Evolutionary conservation across 1,140 invertebrate species (phyloP).

Genomic region (Chrysopa pallens): DNA sequence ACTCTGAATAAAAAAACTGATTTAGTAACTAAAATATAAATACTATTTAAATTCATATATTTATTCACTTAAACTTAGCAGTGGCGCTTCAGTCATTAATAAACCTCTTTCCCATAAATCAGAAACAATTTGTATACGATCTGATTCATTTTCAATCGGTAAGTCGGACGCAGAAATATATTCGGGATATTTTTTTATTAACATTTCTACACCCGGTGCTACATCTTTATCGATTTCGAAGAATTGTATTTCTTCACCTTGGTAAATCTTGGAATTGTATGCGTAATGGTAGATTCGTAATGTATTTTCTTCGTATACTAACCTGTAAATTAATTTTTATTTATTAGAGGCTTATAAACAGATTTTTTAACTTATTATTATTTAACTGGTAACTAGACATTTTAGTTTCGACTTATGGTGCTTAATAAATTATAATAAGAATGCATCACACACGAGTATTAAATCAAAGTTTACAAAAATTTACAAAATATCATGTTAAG

Average conservation of each 20-base stretch:
- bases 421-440: too few relatives aligned
- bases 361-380: too few relatives aligned
- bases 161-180: conserved; percentile 54
- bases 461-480: too few relatives aligned
- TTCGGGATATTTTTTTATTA: conserved; percentile 58
- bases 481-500: too few relatives aligned
- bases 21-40: too few relatives aligned
- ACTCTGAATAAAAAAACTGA: too few relatives aligned
- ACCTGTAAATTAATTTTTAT: conserved; percentile 21
- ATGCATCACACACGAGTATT: too few relatives aligned
- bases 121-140: conserved; percentile 38
- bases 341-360: background rate
- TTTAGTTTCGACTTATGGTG: too few relatives aligned
- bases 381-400: too few relatives aligned
- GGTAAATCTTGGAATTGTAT: conserved; percentile 72
- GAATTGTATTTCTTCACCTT: conserved; percentile 59
- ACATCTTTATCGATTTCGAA: conserved; percentile 49
- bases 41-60: too few relatives aligned
- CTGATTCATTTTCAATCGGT: conserved; percentile 38
- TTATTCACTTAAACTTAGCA: conserved; percentile 9
- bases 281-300: conserved; percentile 58
- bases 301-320: conserved; percentile 46
- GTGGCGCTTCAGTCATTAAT: conserved; percentile 36
- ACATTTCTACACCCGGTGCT: conserved; percentile 44
- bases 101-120: conserved; percentile 56